Percentiles rank a stretch among this genome's conserved stretches.
These are phyloP conservation scores for Cardiocondyla obscurior DNA, from an alignment of 1,140 invertebrate species.

Conservation along the genomic window DNA sequence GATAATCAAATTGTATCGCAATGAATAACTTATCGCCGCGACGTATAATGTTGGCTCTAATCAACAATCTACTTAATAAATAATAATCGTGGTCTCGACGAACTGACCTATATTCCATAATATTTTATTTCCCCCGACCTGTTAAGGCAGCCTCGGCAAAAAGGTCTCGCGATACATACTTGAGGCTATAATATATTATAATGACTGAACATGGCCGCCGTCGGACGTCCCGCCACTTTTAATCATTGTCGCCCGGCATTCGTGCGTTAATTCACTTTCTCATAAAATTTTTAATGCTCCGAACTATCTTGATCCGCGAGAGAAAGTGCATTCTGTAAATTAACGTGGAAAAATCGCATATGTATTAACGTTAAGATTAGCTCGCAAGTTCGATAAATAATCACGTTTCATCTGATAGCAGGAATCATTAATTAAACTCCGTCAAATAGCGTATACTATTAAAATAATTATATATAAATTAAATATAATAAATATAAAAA, in stretches of 20 bases:
- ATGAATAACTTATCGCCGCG: neutral
- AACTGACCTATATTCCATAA: slow-evolving; percentile 10
- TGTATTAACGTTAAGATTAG: neutral
- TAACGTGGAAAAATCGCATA: neutral
- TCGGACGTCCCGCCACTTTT: neutral
- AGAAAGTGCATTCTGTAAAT: neutral
- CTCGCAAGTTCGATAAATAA: neutral
- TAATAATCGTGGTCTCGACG: slow-evolving; percentile 15
- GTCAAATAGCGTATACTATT: neutral
- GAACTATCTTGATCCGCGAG: neutral
- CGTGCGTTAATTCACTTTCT: neutral
- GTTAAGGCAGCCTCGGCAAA: neutral
- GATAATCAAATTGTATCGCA: neutral
- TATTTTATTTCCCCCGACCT: neutral
- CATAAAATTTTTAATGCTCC: neutral
- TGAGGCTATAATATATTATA: neutral
- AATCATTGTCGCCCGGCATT: neutral
- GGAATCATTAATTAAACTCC: neutral
- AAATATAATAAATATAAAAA: neutral
- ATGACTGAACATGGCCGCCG: neutral
- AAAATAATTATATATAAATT: neutral
- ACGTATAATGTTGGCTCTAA: neutral
- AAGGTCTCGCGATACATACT: neutral
- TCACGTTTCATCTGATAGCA: neutral
- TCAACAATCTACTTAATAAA: slow-evolving; percentile 16